These are phyloP conservation scores for Drosophila nigromelanica DNA, from an alignment of 1,140 invertebrate species.

Conservation along the genomic window DNA sequence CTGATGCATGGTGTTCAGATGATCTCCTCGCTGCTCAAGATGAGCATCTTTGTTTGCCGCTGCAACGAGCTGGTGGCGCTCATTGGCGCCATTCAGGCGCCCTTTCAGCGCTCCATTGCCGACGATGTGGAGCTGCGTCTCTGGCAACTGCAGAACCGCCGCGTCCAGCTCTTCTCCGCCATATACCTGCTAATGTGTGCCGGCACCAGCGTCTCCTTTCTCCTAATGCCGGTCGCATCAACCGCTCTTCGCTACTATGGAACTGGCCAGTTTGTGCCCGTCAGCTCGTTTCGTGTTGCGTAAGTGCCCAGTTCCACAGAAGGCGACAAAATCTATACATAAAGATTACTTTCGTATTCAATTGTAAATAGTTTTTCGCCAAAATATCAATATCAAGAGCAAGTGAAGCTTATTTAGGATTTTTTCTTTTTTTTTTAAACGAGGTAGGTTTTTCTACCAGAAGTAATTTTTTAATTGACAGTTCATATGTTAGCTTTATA, in stretches of 20 bases:
- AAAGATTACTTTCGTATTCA: no score
- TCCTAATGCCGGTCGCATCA: constrained; percentile 43
- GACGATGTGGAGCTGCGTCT: background rate
- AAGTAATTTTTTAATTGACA: no score
- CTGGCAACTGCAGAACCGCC: constrained; percentile 29
- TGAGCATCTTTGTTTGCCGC: constrained; percentile 51
- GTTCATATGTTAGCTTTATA: no score
- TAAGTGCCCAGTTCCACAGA: constrained; percentile 22
- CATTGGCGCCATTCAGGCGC: constrained; percentile 25
- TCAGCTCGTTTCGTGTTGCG: constrained; percentile 54
- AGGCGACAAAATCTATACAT: no score
- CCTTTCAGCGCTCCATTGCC: constrained; percentile 2
- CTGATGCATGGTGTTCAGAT: constrained; percentile 63
- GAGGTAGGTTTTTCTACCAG: no score
- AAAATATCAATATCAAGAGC: no score
- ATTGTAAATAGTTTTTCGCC: no score
- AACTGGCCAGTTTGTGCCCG: constrained; percentile 42
- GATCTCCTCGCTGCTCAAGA: constrained; percentile 60
- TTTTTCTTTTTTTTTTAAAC: no score
- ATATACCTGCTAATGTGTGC: constrained; percentile 60
- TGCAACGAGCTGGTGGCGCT: constrained; percentile 37
- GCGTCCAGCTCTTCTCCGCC: constrained; percentile 42
- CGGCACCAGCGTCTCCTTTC: constrained; percentile 58
- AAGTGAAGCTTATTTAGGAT: no score
- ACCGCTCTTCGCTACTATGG: constrained; percentile 37